A percentile compares a stretch with the other conserved stretches of the same genome.
These are phyloP conservation scores for Drosophila eohydei DNA, from an alignment of 2,888 invertebrate genomes.

Conservation along the genomic window DNA sequence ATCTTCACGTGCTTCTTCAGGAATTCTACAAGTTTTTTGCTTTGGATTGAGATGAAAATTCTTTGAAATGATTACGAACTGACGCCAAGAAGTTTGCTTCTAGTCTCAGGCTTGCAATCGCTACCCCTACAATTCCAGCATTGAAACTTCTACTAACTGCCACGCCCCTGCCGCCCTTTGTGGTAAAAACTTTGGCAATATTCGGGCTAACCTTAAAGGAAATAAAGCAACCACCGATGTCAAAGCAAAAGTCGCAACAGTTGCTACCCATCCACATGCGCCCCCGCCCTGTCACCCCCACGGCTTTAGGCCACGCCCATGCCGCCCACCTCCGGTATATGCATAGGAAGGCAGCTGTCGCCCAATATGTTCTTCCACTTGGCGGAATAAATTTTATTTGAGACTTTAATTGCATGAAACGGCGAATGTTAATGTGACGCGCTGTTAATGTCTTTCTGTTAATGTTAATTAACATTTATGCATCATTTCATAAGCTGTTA, in stretches of 20 bases:
- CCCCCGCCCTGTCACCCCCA: background rate
- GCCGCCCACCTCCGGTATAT: background rate
- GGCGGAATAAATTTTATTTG: constrained; percentile 10
- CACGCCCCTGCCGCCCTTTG: constrained; percentile 10
- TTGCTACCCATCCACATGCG: background rate
- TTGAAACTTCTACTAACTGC: background rate
- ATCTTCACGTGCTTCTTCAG: background rate
- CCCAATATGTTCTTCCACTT: constrained; percentile 44
- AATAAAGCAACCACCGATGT: constrained; percentile 65
- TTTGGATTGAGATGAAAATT: constrained; percentile 5
- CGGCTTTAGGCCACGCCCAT: constrained; percentile 18
- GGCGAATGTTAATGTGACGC: constrained; percentile 41
- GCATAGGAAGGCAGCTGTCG: constrained; percentile 58
- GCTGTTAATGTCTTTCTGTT: constrained; percentile 21
- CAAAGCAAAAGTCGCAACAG: constrained; percentile 18
- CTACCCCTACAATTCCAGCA: too few species aligned
- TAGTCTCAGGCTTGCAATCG: background rate
- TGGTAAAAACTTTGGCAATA: constrained; percentile 59
- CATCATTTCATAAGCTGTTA: constrained; percentile 1
- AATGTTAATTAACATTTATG: constrained; percentile 31
- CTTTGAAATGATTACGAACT: constrained; percentile 19
- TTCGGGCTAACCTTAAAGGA: constrained; percentile 58
- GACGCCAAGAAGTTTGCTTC: constrained; percentile 15
- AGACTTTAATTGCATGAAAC: constrained; percentile 31
- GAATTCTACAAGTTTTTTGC: background rate